These are phyloP conservation scores for Microctonus hyperodae DNA, from an alignment of 2,888 invertebrate genomes.

Conservation along the genomic window DNA sequence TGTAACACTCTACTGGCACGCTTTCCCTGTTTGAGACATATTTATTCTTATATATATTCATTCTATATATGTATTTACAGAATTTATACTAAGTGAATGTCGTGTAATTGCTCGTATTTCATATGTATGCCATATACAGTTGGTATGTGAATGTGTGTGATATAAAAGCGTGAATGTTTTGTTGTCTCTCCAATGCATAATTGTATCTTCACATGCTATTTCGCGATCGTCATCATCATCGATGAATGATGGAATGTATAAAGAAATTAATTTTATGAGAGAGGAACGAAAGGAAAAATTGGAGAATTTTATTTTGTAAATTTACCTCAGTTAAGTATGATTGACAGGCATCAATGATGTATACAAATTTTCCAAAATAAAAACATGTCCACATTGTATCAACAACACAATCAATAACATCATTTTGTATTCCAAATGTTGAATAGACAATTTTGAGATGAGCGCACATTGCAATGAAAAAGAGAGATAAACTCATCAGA, in stretches of 20 bases:
- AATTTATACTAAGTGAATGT: conserved; percentile 24
- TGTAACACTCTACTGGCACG: conserved; percentile 32
- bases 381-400: conserved; percentile 33
- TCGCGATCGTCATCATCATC: not conserved
- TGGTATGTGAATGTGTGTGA: conserved; percentile 5
- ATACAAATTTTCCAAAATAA: conserved; percentile 33
- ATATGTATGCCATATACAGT: not conserved
- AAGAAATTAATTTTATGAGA: not conserved
- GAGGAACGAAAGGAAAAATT: not conserved
- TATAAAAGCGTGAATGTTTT: conserved; percentile 27
- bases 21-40: conserved; percentile 33
- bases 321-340: conserved; percentile 5
- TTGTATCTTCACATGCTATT: not conserved
- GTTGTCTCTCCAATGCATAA: not conserved
- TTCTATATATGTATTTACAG: too few species aligned
- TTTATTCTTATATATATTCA: not conserved
- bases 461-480: conserved; percentile 27
- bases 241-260: not conserved
- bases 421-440: not conserved
- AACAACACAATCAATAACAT: conserved; percentile 29
- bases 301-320: not conserved
- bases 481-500: conserved; percentile 31
- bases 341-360: conserved; percentile 31
- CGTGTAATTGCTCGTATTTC: conserved; percentile 26
- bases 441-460: conserved; percentile 27